phyloP scores from a whole-genome alignment of 2,113 vertebrate species.

The Gulo gulo region DNA sequence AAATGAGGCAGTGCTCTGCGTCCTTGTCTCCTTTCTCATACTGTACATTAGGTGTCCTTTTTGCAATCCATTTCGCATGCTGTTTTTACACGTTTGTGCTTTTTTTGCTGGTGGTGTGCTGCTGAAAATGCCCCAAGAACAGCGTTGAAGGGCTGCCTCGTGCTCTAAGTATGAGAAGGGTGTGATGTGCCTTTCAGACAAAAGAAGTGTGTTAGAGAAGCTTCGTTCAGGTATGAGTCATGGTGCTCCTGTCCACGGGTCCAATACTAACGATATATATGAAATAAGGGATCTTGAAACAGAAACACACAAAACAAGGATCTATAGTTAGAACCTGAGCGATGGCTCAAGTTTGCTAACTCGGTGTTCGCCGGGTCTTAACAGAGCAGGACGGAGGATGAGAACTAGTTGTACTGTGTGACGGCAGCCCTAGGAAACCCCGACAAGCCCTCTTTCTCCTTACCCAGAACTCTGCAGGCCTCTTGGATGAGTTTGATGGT shows the following conservation, averaged over 20 bases:
- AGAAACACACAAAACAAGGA: not conserved
- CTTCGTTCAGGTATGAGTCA: not conserved
- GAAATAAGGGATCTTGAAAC: not conserved
- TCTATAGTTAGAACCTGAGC: not conserved
- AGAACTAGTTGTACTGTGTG: not conserved
- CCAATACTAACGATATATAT: not conserved
- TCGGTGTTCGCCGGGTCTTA: not conserved
- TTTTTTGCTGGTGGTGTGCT: not conserved
- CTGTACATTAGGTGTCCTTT: not conserved
- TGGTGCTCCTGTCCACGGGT: not conserved
- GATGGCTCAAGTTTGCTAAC: not conserved
- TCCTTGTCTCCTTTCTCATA: not conserved
- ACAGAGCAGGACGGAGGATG: not conserved
- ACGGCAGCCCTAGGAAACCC: not conserved
- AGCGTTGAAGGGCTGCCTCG: not conserved
- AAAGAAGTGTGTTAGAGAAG: not conserved
- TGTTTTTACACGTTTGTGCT: not conserved
- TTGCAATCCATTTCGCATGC: not conserved
- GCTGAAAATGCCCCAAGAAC: not conserved
- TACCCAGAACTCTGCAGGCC: constrained; percentile 82
- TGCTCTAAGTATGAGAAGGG: not conserved
- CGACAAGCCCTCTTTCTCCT: constrained; percentile 37
- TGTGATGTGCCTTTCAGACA: not conserved
- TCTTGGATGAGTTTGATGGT: constrained; percentile 84
- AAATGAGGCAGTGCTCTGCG: rapidly evolving